Evolutionary conservation across 2,113 vertebrate genomes (phyloP).

Genomic region (Butorides virescens): DNA sequence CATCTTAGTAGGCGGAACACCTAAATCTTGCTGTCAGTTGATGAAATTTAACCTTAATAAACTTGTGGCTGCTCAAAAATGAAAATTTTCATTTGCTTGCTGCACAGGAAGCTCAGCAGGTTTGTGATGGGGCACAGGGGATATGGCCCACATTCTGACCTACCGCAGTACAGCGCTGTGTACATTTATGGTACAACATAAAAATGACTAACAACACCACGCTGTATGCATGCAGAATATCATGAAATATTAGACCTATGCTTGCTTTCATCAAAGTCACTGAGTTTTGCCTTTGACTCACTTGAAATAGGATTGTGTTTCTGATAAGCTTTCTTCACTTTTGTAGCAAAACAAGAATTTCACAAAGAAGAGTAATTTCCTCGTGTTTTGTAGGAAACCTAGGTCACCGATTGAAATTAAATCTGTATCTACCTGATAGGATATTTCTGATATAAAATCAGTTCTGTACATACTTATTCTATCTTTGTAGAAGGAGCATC

Average conservation of each 20-base stretch:
- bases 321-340: background rate
- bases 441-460: background rate
- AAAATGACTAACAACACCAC: background rate
- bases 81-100: background rate
- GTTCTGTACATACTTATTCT: background rate
- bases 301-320: background rate
- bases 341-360: background rate
- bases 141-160: constrained; percentile 23
- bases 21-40: background rate
- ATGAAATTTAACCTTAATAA: background rate
- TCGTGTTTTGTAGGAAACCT: background rate
- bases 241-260: background rate
- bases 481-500: background rate
- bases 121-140: constrained; percentile 26
- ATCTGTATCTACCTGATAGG: background rate
- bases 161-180: background rate
- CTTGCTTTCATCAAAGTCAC: background rate
- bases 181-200: background rate
- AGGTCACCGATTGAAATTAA: background rate
- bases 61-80: background rate
- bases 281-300: background rate
- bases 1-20: background rate
- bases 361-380: background rate
- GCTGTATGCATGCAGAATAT: background rate
- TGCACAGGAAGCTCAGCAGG: background rate